These are phyloP conservation scores for Exaiptasia diaphana DNA, from an alignment of 64 coral and sea anemone species.

Conservation along the genomic window DNA sequence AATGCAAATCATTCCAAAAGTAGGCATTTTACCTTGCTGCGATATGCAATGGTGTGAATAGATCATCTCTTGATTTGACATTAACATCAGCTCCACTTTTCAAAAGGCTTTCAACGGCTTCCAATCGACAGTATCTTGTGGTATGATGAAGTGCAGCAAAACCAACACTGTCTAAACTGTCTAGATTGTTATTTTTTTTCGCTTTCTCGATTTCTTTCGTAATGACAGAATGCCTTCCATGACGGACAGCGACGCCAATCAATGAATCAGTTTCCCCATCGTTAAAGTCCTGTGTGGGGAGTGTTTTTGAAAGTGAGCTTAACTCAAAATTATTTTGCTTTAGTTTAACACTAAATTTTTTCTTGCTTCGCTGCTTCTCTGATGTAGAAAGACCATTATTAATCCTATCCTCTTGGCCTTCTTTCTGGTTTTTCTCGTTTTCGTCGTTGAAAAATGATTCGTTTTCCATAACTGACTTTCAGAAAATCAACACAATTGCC, in stretches of 20 bases:
- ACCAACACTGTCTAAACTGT: constrained; percentile 26
- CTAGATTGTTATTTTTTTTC: background rate
- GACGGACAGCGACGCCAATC: background rate
- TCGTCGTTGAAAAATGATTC: no score
- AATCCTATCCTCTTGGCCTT: no score
- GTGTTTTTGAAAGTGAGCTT: background rate
- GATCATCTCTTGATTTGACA: constrained; percentile 25
- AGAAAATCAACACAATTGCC: no score
- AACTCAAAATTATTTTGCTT: background rate
- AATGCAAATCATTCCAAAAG: no score
- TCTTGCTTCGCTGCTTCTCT: no score
- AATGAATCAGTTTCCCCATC: background rate
- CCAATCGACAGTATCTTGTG: constrained; percentile 16
- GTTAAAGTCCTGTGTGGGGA: background rate
- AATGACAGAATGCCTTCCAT: background rate
- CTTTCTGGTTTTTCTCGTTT: no score
- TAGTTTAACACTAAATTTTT: background rate
- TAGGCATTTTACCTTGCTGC: constrained; percentile 62
- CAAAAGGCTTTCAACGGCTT: background rate
- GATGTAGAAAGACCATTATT: no score
- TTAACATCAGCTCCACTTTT: constrained; percentile 14
- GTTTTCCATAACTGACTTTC: no score
- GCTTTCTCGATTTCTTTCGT: background rate
- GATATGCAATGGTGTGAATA: constrained; percentile 31
- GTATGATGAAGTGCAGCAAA: constrained; percentile 39